phyloP scores from a whole-genome alignment of 1,140 invertebrate genomes.

The Drosophila takahashii region DNA sequence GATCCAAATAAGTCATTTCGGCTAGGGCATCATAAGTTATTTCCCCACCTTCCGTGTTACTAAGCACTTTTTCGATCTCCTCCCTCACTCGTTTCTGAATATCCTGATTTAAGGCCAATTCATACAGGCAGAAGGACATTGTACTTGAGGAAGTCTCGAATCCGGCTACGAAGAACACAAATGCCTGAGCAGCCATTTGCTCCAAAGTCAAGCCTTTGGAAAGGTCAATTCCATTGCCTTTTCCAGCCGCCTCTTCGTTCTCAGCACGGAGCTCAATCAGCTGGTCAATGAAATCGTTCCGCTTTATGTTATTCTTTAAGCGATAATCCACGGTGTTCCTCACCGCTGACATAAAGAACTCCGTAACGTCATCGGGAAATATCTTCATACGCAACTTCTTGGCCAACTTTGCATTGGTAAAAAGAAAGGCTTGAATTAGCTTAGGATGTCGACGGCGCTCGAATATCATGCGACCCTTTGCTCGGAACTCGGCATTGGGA shows the following conservation, averaged over 20 bases:
- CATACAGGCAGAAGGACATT: slow-evolving; percentile 85
- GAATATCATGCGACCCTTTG: slow-evolving; percentile 64
- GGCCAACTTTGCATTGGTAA: slow-evolving; percentile 48
- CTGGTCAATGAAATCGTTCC: too few species aligned
- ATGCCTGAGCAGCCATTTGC: slow-evolving; percentile 71
- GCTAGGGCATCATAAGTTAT: slow-evolving; percentile 75
- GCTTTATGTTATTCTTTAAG: too few species aligned
- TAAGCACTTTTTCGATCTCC: slow-evolving; percentile 82
- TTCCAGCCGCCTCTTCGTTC: too few species aligned
- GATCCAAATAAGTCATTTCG: slow-evolving; percentile 77
- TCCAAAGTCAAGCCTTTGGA: too few species aligned
- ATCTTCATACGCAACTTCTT: slow-evolving; percentile 58
- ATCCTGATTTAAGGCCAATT: slow-evolving; percentile 79
- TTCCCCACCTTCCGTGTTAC: slow-evolving; percentile 31
- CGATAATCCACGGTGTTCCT: slow-evolving; percentile 78
- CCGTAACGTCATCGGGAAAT: slow-evolving; percentile 61
- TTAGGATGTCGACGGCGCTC: slow-evolving; percentile 43
- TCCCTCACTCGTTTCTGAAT: slow-evolving; percentile 85
- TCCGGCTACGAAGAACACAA: slow-evolving; percentile 78
- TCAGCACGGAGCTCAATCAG: too few species aligned
- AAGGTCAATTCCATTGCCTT: too few species aligned
- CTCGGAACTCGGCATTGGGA: slow-evolving; percentile 85
- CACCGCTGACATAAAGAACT: slow-evolving; percentile 84
- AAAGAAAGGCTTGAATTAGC: slow-evolving; percentile 41
- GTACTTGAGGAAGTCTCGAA: slow-evolving; percentile 83